Evolutionary conservation across 2,888 invertebrate genomes (phyloP).

Genomic region (Lordiphosa andalusiaca): DNA sequence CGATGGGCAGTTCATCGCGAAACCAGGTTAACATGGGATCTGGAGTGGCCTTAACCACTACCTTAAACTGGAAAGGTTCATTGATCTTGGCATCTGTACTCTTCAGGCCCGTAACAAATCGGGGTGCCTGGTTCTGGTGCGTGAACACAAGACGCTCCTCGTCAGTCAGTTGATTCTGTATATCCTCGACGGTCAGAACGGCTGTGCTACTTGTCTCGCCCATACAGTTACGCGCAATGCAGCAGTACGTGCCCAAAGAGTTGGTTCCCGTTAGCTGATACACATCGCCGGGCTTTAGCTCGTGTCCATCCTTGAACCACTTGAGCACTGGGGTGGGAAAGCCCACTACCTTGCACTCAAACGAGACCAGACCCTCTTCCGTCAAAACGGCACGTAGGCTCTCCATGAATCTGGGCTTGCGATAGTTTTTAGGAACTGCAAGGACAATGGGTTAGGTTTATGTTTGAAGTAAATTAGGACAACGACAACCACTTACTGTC

Average conservation of each 20-base stretch:
- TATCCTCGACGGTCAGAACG: constrained; percentile 93
- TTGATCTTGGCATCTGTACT: constrained; percentile 91
- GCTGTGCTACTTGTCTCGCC: constrained; percentile 93
- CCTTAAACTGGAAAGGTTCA: constrained; percentile 89
- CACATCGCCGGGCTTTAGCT: constrained; percentile 94
- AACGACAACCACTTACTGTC: constrained; percentile 83
- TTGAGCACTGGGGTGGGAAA: constrained; percentile 92
- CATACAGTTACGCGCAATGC: constrained; percentile 94
- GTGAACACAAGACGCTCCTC: constrained; percentile 85
- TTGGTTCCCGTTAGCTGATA: constrained; percentile 95
- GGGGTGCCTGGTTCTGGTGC: constrained; percentile 91
- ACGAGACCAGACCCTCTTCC: constrained; percentile 94
- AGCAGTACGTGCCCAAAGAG: constrained; percentile 93
- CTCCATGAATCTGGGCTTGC: constrained; percentile 94
- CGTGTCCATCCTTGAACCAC: constrained; percentile 96
- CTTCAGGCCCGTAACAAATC: constrained; percentile 89
- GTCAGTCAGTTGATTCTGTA: constrained; percentile 92
- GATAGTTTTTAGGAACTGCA: constrained; percentile 93
- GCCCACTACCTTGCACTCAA: constrained; percentile 95
- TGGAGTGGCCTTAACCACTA: constrained; percentile 91
- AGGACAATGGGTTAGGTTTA: constrained; percentile 36
- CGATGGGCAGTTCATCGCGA: constrained; percentile 90
- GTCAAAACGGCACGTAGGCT: constrained; percentile 93
- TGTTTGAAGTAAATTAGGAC: too few species aligned
- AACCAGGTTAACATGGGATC: constrained; percentile 93